Percentiles rank a stretch among this genome's conserved stretches.
Evolutionary conservation across 1,140 invertebrate species (phyloP).

Genomic region (Conopomorpha cramerella): DNA sequence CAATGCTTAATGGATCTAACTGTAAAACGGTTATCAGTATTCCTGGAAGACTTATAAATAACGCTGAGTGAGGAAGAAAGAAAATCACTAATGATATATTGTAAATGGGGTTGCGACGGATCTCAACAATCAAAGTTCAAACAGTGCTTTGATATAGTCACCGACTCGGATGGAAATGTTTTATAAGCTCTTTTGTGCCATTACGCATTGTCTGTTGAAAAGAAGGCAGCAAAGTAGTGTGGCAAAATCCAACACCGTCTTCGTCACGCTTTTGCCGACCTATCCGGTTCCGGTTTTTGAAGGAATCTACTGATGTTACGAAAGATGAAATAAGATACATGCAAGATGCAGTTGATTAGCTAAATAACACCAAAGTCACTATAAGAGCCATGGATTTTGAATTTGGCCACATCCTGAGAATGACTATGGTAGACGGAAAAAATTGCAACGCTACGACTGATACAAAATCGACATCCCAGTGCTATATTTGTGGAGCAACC

Average conservation of each 20-base stretch:
- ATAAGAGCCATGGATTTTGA: background rate
- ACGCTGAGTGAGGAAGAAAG: constrained; percentile 9
- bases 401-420: constrained; percentile 1
- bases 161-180: constrained; percentile 2
- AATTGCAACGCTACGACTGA: constrained; percentile 23
- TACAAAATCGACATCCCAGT: constrained; percentile 16
- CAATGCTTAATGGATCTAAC: constrained; percentile 20
- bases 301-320: background rate
- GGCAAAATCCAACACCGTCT: background rate
- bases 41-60: constrained; percentile 14
- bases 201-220: background rate
- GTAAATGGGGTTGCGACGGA: constrained; percentile 21
- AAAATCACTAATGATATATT: constrained; percentile 9
- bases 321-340: background rate
- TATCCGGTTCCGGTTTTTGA: background rate
- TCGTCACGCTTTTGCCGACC: background rate
- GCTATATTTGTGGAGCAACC: too few relatives aligned
- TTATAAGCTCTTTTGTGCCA: background rate
- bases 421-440: constrained; percentile 35
- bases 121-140: constrained; percentile 17
- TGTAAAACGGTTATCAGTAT: constrained; percentile 9
- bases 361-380: background rate
- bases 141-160: constrained; percentile 16
- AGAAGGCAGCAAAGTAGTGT: background rate
- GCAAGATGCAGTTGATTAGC: background rate